Conservation (phyloP, 1,140 invertebrate genomes). For the Nasonia longicornis region DNA sequence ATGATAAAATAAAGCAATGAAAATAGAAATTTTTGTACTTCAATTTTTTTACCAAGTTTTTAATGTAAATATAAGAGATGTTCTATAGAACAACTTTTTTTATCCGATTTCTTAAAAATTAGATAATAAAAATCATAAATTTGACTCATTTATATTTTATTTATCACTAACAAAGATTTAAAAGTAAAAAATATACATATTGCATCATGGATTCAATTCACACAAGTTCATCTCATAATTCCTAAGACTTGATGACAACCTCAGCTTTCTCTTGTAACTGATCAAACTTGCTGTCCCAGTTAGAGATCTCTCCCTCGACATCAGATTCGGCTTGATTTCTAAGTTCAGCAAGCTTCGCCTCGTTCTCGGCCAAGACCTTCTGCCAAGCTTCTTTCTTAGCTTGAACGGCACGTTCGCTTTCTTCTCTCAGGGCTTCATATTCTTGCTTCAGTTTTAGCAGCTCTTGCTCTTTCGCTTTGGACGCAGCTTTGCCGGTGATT, state of each 20-base stretch:
- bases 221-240: no score
- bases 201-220: no score
- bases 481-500: not conserved
- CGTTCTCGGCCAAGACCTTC: not conserved
- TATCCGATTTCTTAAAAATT: no score
- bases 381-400: conserved; percentile 33
- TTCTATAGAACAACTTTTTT: no score
- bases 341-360: not conserved
- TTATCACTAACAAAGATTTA: no score
- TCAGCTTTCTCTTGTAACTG: not conserved
- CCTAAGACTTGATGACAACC: not conserved
- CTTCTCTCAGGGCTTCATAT: not conserved
- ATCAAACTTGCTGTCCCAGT: not conserved
- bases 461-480: not conserved
- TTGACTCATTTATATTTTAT: no score
- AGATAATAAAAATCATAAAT: no score
- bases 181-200: no score
- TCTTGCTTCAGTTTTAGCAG: not conserved
- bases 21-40: no score
- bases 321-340: not conserved
- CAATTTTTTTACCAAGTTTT: no score
- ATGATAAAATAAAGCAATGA: no score
- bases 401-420: conserved; percentile 45
- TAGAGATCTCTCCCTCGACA: not conserved
- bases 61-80: no score